Base-by-base conservation (phyloP, 2,797 vertebrate species). In the Acanthiza pusilla region DNA sequence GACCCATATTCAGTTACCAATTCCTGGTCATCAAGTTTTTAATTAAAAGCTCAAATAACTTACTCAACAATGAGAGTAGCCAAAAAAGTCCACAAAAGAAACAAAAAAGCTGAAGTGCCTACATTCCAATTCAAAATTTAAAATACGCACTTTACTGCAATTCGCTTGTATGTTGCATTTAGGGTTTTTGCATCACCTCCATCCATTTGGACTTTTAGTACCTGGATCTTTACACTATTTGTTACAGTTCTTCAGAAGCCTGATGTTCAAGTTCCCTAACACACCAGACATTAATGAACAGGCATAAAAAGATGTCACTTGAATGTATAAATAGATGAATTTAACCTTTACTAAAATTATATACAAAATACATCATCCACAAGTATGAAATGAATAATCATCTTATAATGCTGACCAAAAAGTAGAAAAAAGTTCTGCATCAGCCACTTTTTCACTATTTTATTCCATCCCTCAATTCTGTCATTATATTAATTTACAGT, bases 201-300 rank as follows among this genome's bases (percentile, higher is more conserved):
- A 86, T 7, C 12, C 32, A 63, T n/a, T 14, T 63, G 13, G 10
- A 71, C 23, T 77, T 74, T 60, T 26, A 89, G 21, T 15, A 54
- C 4, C 5, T 30, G 9, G 34, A 42, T 34, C 36, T 70, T 84
- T 29, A 27, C 32, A 60, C 27, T 17, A 61, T 29, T 38, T 54
- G 23, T 32, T 55, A 48, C 2, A 63, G 25, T 60, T 88, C 25
- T 58, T 61, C n/a, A 3, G 30, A 47, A 74, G 21, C 72, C 57
- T 50, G 14, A 77, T 50, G 26, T 34, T 55, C 20, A 92, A 76
- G 38, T 45, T 74, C 54, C 85, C 10, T 32, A 77, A 40, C 40
- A 38, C 6, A 10, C 4, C 23, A 86, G 22, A 5, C 0, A 0
- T 29, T 36, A 72, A 38, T 3, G 10, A 0, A 9, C 11, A 81